phyloP scores from a whole-genome alignment of 2,888 invertebrate species.

The Cheilosia variabilis region DNA sequence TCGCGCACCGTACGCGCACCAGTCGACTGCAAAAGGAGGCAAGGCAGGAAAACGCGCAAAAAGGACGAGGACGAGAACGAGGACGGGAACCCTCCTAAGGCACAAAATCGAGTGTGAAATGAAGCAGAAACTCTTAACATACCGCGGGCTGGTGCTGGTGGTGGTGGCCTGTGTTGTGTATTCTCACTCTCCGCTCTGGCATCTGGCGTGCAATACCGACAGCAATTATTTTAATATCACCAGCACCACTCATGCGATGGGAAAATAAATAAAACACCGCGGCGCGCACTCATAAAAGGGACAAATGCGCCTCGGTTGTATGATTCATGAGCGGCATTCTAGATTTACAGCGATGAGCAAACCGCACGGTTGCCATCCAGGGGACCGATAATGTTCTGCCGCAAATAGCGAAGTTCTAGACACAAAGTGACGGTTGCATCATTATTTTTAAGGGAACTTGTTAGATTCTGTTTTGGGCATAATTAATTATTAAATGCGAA shows the following conservation, averaged over 20 bases:
- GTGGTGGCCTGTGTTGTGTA: conserved; percentile 4
- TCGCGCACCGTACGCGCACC: conserved; percentile 1
- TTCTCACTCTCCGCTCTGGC: conserved; percentile 44
- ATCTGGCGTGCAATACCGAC: conserved; percentile 67
- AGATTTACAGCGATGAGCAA: conserved; percentile 37
- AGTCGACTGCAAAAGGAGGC: conserved; percentile 17
- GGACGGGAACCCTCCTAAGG: conserved; percentile 32
- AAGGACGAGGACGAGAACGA: neutral
- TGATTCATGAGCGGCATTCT: conserved; percentile 36
- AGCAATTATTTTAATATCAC: conserved; percentile 71
- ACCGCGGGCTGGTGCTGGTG: conserved; percentile 47
- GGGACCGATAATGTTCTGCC: conserved; percentile 52
- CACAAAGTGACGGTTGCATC: conserved; percentile 54
- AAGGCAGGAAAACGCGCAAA: neutral
- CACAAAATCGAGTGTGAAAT: conserved; percentile 60
- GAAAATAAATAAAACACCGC: conserved; percentile 65
- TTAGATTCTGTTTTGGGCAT: conserved; percentile 72
- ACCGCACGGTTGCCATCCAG: conserved; percentile 45
- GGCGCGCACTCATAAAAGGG: conserved; percentile 42
- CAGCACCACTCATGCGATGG: conserved; percentile 65
- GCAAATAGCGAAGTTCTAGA: conserved; percentile 51
- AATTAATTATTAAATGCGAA: conserved; percentile 71
- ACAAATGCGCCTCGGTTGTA: conserved; percentile 34
- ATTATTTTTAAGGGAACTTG: conserved; percentile 63
- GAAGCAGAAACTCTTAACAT: conserved; percentile 51